Conservation (phyloP, 2,888 invertebrate species). For the Sarcophaga caerulescens region DNA sequence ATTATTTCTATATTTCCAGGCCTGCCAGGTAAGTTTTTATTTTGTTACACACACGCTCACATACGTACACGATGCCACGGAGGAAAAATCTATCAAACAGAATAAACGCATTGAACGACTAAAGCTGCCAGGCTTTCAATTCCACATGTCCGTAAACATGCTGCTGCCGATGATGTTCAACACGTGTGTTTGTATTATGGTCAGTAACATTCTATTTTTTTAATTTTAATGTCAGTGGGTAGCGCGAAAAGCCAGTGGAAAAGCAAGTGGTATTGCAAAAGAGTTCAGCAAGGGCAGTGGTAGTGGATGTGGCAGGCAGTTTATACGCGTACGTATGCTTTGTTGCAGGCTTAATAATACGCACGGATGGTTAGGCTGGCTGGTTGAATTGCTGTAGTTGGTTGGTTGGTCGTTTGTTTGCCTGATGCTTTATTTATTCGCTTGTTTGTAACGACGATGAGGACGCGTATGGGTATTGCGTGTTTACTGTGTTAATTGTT, state of each 20-base stretch:
- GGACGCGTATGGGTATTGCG: slow-evolving; percentile 28
- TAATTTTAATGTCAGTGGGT: slow-evolving; percentile 49
- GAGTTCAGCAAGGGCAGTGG: background rate
- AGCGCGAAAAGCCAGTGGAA: background rate
- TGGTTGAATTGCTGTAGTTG: background rate
- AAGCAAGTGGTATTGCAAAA: background rate
- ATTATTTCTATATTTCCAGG: slow-evolving; percentile 3
- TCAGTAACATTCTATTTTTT: slow-evolving; percentile 20
- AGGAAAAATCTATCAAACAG: background rate
- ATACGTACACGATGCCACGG: background rate
- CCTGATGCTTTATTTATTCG: slow-evolving; percentile 14
- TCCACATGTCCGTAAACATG: background rate
- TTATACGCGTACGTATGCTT: background rate
- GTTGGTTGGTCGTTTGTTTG: background rate
- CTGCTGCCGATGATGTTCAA: background rate
- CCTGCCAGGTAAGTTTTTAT: slow-evolving; percentile 44
- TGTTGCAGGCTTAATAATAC: slow-evolving; percentile 1
- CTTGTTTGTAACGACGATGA: background rate
- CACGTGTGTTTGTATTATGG: slow-evolving; percentile 14
- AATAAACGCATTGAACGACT: background rate
- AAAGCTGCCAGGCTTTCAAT: slow-evolving; percentile 37
- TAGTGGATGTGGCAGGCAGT: background rate
- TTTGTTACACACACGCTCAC: background rate
- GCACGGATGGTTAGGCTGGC: slow-evolving; percentile 10
- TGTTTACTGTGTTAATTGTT: slow-evolving; percentile 47